phyloP scores from a whole-genome alignment of 2,113 vertebrate genomes.

The Lagopus muta region DNA sequence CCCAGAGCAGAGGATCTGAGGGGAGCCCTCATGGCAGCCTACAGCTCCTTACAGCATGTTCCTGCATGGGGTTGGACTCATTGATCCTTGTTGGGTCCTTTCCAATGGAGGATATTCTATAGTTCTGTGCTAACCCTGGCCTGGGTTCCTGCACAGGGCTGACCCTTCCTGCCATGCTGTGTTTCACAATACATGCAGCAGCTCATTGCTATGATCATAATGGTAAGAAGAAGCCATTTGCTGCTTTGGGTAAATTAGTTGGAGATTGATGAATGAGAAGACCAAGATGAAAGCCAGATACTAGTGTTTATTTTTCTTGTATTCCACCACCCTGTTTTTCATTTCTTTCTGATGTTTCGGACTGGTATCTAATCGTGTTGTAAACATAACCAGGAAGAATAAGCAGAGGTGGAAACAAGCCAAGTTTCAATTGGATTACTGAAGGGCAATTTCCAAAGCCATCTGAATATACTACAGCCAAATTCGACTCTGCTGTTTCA shows the following conservation, averaged over 20 bases:
- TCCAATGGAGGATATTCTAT: neutral
- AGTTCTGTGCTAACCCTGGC: neutral
- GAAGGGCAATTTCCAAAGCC: neutral
- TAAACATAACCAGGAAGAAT: neutral
- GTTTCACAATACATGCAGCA: fast-evolving
- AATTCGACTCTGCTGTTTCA: neutral
- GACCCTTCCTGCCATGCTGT: neutral
- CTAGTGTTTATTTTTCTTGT: neutral
- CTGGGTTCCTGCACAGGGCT: fast-evolving
- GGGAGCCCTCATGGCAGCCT: too few species aligned
- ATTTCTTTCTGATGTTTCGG: neutral
- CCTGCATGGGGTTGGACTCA: too few species aligned
- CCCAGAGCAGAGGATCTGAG: too few species aligned
- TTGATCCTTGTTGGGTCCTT: neutral
- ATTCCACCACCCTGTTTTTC: neutral
- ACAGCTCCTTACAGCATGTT: too few species aligned
- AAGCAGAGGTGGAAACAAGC: neutral
- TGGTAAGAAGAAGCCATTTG: neutral
- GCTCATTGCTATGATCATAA: fast-evolving
- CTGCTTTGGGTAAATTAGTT: neutral
- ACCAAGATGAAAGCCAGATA: neutral
- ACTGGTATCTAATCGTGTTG: neutral
- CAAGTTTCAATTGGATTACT: neutral
- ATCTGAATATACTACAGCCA: neutral
- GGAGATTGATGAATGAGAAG: neutral